phyloP scores from a whole-genome alignment of 2,113 vertebrate species.

The Steatornis caripensis region DNA sequence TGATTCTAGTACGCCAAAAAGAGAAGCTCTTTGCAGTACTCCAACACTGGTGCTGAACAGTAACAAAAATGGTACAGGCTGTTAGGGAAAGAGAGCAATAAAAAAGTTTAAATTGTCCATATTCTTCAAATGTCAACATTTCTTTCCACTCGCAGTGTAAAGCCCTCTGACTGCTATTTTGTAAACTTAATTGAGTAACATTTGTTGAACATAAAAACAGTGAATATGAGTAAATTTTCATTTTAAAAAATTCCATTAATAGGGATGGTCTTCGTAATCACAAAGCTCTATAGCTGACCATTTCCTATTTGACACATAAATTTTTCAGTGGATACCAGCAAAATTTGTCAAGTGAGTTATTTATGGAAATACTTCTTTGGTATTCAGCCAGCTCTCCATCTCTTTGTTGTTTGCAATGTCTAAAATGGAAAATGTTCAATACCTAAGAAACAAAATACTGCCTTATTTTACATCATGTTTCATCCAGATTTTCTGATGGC shows the following conservation, averaged over 20 bases:
- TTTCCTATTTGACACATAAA: neutral
- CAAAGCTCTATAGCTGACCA: neutral
- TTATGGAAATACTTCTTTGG: neutral
- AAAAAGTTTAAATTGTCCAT: neutral
- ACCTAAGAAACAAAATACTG: neutral
- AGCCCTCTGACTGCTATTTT: neutral
- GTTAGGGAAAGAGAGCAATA: neutral
- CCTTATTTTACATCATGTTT: neutral
- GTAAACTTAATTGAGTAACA: neutral
- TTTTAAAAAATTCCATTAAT: neutral
- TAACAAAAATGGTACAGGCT: neutral
- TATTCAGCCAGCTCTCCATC: neutral
- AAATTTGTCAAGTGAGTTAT: conserved; percentile 24
- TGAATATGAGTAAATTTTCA: neutral
- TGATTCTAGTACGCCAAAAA: neutral
- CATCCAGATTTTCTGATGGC: neutral
- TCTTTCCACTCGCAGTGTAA: neutral
- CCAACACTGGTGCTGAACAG: neutral
- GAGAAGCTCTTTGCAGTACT: neutral
- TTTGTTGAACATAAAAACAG: neutral
- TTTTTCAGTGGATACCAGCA: neutral
- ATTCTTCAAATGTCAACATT: neutral
- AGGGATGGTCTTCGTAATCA: neutral
- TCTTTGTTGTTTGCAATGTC: neutral
- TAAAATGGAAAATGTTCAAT: neutral